Base-by-base conservation (phyloP, 2,797 vertebrate species). In the Ambastaia sidthimunki region DNA sequence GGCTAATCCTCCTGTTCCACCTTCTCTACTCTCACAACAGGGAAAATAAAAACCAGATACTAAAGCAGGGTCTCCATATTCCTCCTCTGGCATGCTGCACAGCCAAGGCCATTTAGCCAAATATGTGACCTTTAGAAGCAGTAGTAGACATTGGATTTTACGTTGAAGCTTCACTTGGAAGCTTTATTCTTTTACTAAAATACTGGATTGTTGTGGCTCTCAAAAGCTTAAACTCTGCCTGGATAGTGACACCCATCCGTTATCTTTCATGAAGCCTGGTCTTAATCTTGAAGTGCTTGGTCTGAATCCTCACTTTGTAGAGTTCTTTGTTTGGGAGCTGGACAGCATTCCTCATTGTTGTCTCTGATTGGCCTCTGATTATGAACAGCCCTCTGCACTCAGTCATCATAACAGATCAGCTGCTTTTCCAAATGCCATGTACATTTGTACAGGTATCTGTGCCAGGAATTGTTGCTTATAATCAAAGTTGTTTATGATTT, bases 111-210 rank as follows among this genome's bases (percentile, higher is more conserved):
- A n/a, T n/a, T n/a, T n/a, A 75, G 85, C 82, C 80, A 84, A 84
- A 79, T 84, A 71, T 80, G 72, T 84, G 80, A 82, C 82, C 82
- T 86, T 86, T 78, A 74, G 76, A 70, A 77, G 69, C 57, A 82
- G 67, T 66, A 71, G 37, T 80, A 68, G 57, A 77, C 74, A 73
- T 47, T 66, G 69, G 78, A 74, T 81, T 84, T 78, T 76, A 78
- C 74, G 55, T 57, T 76, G 77, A 75, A 80, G 74, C 75, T 25
- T 65, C 65, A 81, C 80, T 83, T 81, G 79, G 84, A 80, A 76
- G 68, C 60, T 80, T 83, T 77, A 78, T 85, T 86, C 71, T 81
- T 78, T 44, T 11, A n/a, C 31, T 72, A 63, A 76, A 66, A 71
- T 54, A 34, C 59, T 69, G 59, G 79, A 77, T 74, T 78, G 74